Base-by-base conservation (phyloP, 2,888 invertebrate genomes). In the Polydrusus pterygomalis region DNA sequence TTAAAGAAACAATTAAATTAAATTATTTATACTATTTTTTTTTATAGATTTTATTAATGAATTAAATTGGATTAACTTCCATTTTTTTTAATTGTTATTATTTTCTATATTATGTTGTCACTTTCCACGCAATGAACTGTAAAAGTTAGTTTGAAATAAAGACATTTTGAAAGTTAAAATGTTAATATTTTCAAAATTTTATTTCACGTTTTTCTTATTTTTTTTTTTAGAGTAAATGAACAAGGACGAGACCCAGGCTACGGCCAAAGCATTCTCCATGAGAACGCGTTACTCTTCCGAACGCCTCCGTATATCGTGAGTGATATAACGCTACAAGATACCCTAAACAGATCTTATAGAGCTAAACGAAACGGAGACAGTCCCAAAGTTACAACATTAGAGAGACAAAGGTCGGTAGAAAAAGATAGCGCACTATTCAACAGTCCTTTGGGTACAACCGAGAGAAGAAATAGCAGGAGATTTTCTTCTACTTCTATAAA, bases 201-300 rank as follows among this genome's bases (percentile, higher is more conserved):
- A 2, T 47, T 47, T n/a, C 40, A 40, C 40, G 40, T 40, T 11
- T 40, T 11, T 11, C 8, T 11, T 34, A 7, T 34, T n/a, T 11
- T 40, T 11, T 34, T 34, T 34, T n/a, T 10, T 75, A 93, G 93
- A 82, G 91, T 94, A 40, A 93, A 95, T 83, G 93, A 94, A 63
- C 89, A 91, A 20, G 93, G 93, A 2, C 93, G 93, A 81, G 97
- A 97, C 85, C 95, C 93, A 81, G 97, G 97, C 0, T 98, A 96
- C 85, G 98, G 97, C 0, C 97, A 98, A 87, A 98, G 97, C 84
- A 92, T 98, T 81, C 88, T 98, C 20, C 96, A 97, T 85, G 92
- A 95, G 72, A 93, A 94, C 38, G 93, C 96, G 86, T 88, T 97
- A 9, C 94, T 97, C 58, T 97, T 98, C 86, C 95, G 97, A 81